These are phyloP conservation scores for Blastobasis adustella DNA, from an alignment of 2,888 invertebrate genomes.

Conservation along the genomic window DNA sequence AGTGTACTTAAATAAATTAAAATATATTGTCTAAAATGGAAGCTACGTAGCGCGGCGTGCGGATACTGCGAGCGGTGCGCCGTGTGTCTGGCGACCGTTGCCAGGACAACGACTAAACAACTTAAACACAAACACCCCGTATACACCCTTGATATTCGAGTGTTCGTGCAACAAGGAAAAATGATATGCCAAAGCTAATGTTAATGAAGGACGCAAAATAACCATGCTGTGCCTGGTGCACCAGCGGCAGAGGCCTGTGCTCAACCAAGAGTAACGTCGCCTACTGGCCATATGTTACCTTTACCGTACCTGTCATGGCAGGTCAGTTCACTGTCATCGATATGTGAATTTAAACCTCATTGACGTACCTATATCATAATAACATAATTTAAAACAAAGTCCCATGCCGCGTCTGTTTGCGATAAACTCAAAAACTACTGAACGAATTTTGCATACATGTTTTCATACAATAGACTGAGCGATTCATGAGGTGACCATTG, in stretches of 20 bases:
- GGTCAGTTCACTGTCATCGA: too few species aligned
- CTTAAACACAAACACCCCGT: constrained; percentile 52
- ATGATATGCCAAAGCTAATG: constrained; percentile 21
- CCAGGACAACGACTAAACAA: constrained; percentile 67
- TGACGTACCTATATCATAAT: too few species aligned
- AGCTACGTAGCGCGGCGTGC: constrained; percentile 39
- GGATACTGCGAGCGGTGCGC: constrained; percentile 41
- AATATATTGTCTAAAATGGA: constrained; percentile 42
- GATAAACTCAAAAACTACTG: too few species aligned
- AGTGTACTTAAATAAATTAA: constrained; percentile 16
- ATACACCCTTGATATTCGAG: constrained; percentile 20
- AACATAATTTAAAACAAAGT: too few species aligned
- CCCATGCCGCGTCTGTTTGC: too few species aligned
- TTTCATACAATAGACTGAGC: too few species aligned
- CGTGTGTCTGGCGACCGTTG: constrained; percentile 64
- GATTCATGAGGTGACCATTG: too few species aligned
- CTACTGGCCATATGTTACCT: too few species aligned
- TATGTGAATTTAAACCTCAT: too few species aligned
- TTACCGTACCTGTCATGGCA: too few species aligned
- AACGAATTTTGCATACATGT: too few species aligned
- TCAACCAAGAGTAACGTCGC: constrained; percentile 56
- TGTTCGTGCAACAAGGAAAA: constrained; percentile 36
- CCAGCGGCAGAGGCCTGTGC: constrained; percentile 50
- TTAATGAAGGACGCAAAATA: constrained; percentile 34
- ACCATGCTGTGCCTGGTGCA: constrained; percentile 19